Conservation (phyloP, 2,888 invertebrate species). For the Cenopis cana region DNA sequence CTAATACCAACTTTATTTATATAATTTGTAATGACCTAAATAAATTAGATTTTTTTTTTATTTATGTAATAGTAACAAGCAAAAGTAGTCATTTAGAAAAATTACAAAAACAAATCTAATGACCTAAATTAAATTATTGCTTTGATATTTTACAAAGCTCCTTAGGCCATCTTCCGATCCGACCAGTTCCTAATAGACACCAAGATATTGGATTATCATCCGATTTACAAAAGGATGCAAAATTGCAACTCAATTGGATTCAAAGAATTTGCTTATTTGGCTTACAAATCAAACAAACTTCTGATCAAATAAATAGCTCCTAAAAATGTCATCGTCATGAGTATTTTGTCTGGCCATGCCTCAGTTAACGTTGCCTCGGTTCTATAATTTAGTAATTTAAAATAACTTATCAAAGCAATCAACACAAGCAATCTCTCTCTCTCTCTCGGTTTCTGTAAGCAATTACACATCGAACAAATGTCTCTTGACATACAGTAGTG, state of each 20-base stretch:
- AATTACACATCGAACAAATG: not conserved
- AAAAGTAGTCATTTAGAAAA: no score
- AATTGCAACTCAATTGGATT: not conserved
- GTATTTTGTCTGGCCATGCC: constrained; percentile 1
- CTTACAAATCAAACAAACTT: not conserved
- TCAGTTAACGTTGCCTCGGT: constrained; percentile 14
- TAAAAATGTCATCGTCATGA: constrained; percentile 1
- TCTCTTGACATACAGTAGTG: not conserved
- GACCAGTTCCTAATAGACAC: no score
- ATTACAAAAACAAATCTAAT: no score
- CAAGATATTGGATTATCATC: not conserved
- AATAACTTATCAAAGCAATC: constrained; percentile 12
- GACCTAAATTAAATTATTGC: not conserved
- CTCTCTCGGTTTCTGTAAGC: no score
- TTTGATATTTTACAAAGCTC: not conserved
- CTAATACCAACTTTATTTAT: no score
- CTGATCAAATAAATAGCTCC: not conserved
- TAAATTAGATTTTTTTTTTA: no score
- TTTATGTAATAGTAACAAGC: no score
- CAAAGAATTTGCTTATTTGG: not conserved
- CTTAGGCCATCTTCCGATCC: not conserved
- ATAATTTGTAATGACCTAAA: no score
- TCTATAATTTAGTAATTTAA: constrained; percentile 18
- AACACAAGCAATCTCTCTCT: no score
- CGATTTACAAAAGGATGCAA: not conserved